These are phyloP conservation scores for Pemphigus obesinymphae DNA, from an alignment of 1,140 invertebrate species.

Conservation along the genomic window DNA sequence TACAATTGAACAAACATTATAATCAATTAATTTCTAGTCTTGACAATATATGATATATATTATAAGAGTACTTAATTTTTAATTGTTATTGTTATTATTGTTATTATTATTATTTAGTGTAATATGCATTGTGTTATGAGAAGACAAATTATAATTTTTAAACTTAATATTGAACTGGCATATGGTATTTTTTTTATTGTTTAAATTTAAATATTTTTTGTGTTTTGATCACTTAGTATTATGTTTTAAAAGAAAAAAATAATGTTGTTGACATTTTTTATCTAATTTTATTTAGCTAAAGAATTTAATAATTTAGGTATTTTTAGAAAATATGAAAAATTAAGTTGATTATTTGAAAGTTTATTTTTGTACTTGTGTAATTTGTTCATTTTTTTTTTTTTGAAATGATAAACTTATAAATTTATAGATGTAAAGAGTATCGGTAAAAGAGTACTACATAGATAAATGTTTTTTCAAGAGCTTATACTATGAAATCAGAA, in stretches of 20 bases:
- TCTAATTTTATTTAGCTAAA: background rate
- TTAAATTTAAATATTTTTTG: background rate
- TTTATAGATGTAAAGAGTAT: background rate
- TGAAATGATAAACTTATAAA: background rate
- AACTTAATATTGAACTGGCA: background rate
- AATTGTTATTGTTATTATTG: background rate
- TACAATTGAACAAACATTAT: background rate
- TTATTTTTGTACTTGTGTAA: slow-evolving; percentile 29
- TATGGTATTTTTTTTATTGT: background rate
- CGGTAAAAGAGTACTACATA: background rate
- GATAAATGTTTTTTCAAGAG: background rate
- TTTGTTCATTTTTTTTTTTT: background rate
- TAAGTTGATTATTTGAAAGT: slow-evolving; percentile 1
- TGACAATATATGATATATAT: slow-evolving; percentile 28
- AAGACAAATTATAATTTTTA: background rate
- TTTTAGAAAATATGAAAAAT: background rate
- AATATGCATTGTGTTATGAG: background rate
- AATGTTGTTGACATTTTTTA: background rate
- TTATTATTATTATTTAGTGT: background rate
- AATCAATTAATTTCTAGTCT: slow-evolving; percentile 28
- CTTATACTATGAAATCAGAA: background rate
- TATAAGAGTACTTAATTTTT: background rate
- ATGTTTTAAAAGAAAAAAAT: background rate
- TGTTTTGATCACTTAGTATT: background rate
- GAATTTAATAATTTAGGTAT: background rate